A percentile compares a stretch with the other conserved stretches of the same genome.
Evolutionary conservation across 2,888 invertebrate genomes (phyloP).

Genomic region (Metopia argyrocephala): DNA sequence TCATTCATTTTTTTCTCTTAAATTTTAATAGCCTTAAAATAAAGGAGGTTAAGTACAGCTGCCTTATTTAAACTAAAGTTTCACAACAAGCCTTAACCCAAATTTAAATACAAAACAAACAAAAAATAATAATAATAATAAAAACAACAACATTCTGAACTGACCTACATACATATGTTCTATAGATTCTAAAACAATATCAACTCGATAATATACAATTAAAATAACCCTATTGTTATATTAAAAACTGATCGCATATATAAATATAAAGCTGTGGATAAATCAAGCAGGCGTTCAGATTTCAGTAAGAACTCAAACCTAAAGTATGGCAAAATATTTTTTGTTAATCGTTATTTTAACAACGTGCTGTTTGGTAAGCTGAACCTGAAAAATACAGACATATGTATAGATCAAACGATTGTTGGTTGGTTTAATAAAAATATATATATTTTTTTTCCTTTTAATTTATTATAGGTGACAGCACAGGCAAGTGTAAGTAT

Average conservation of each 20-base stretch:
- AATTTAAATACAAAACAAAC: neutral
- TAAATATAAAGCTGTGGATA: conserved; percentile 44
- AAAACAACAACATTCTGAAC: neutral
- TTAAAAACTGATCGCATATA: too few relatives aligned
- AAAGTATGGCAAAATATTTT: conserved; percentile 40
- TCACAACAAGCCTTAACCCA: neutral
- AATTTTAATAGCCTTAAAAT: too few relatives aligned
- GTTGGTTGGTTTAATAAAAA: neutral
- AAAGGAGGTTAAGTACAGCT: neutral
- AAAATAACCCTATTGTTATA: conserved; percentile 13
- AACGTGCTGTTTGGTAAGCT: conserved; percentile 48
- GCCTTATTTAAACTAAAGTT: neutral
- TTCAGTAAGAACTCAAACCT: conserved; percentile 15
- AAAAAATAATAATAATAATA: neutral
- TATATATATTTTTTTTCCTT: neutral
- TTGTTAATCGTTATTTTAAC: conserved; percentile 16
- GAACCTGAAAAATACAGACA: conserved; percentile 6
- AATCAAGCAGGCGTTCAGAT: neutral
- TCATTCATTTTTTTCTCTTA: too few relatives aligned
- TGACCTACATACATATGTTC: neutral
- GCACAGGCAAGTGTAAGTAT: conserved; percentile 41
- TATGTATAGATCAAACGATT: neutral
- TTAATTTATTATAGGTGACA: conserved; percentile 31
- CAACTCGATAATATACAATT: too few relatives aligned
- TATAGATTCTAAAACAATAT: neutral